Percentiles rank a stretch among this genome's conserved stretches.
Conservation (phyloP, 2,888 invertebrate species). For the Drosophila seclusa region DNA sequence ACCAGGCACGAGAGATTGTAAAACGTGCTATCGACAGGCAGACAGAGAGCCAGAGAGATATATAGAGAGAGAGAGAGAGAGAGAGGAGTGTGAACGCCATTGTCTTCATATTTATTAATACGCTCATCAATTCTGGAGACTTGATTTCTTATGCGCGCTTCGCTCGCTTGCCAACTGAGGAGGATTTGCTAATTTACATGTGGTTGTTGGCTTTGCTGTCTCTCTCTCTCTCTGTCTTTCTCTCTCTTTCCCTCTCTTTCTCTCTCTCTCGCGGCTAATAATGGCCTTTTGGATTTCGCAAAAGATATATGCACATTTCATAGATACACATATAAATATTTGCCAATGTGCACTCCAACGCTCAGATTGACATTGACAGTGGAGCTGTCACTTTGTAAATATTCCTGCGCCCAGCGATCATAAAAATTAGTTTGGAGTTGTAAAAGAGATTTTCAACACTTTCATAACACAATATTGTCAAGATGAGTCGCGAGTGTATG, state of each 20-base stretch:
- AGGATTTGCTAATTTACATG: slow-evolving; percentile 62
- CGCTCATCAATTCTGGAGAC: slow-evolving; percentile 64
- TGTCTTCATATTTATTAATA: slow-evolving; percentile 22
- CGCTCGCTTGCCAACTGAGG: slow-evolving; percentile 7
- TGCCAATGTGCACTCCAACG: slow-evolving; percentile 51
- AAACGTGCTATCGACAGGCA: slow-evolving; percentile 28
- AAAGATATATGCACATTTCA: slow-evolving; percentile 51
- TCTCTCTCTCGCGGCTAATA: slow-evolving; percentile 50
- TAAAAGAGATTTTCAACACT: not conserved
- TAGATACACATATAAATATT: slow-evolving; percentile 72
- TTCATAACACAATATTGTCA: slow-evolving; percentile 9
- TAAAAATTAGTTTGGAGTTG: slow-evolving; percentile 13
- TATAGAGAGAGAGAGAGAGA: no score
- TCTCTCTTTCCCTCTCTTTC: slow-evolving; percentile 10
- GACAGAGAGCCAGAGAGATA: not conserved
- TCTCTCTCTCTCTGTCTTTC: slow-evolving; percentile 13
- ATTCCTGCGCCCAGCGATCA: slow-evolving; percentile 21
- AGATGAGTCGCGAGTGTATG: slow-evolving; percentile 52
- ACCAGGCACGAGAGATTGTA: slow-evolving; percentile 15
- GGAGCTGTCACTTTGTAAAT: slow-evolving; percentile 45
- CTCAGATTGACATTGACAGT: slow-evolving; percentile 75
- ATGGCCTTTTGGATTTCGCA: slow-evolving; percentile 71
- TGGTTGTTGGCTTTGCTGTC: not conserved
- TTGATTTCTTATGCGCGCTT: slow-evolving; percentile 60
- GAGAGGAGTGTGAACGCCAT: not conserved